phyloP scores from a whole-genome alignment of 2,797 vertebrate genomes.

The Lophius americanus region DNA sequence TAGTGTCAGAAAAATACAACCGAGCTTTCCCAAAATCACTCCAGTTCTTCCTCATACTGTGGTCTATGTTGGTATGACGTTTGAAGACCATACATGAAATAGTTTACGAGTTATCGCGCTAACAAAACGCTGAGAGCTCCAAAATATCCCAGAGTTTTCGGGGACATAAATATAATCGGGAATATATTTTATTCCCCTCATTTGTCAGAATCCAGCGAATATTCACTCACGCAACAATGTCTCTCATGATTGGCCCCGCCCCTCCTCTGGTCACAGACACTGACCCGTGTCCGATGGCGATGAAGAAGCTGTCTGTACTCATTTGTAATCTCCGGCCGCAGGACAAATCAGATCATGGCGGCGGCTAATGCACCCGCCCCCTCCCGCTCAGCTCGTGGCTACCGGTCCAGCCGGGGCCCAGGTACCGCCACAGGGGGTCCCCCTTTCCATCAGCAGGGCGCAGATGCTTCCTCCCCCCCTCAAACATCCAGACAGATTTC shows the following conservation, averaged over 20 bases:
- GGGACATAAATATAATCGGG: no score
- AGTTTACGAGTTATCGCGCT: no score
- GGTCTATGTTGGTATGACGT: no score
- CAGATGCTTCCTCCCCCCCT: slow-evolving; percentile 69
- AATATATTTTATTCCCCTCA: no score
- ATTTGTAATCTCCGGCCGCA: slow-evolving; percentile 70
- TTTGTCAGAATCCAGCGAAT: no score
- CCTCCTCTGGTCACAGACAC: slow-evolving; percentile 11
- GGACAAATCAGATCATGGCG: slow-evolving; percentile 69
- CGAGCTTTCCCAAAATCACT: no score
- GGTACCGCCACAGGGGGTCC: slow-evolving; percentile 62
- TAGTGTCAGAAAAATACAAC: no score
- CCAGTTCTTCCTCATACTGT: no score
- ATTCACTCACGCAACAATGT: no score
- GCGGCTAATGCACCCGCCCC: slow-evolving; percentile 36
- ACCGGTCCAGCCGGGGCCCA: slow-evolving; percentile 64
- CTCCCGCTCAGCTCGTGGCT: slow-evolving; percentile 48
- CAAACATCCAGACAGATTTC: slow-evolving; percentile 63
- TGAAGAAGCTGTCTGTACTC: slow-evolving; percentile 78
- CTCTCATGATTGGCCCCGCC: slow-evolving; percentile 3
- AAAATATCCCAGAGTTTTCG: no score
- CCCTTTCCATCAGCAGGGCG: slow-evolving; percentile 49
- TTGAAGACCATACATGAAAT: no score
- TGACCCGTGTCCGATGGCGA: slow-evolving; percentile 74
- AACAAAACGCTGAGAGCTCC: no score